Evolutionary conservation across 1,140 invertebrate genomes (phyloP), one percentile per base, ranked within the genome.

Genomic region (Drosophila eugracilis): DNA sequence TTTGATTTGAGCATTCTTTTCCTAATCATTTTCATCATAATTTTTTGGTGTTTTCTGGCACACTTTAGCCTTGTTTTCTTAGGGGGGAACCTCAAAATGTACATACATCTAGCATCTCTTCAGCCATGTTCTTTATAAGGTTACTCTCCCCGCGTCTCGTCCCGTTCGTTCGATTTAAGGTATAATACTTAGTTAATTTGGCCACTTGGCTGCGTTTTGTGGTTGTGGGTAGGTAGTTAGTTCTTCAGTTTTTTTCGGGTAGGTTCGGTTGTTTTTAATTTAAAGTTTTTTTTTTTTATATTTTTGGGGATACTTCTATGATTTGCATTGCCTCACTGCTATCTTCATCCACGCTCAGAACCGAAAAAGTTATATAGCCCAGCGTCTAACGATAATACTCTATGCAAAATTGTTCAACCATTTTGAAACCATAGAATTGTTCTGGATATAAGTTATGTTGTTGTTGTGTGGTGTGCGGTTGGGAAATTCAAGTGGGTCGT

Each of bases 361-460:
- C 72, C 47, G 34, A 80, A 75, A 75, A 65, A 76, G 65, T 50
- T 50, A 67, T 50, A 67, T 75, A 78, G 76, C 70, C 45, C 69
- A 85, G 81, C 72, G 60, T 42, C 54, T 57, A 75, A 76, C 75
- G 73, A 74, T 78, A 73, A 53, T 54, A 59, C 65, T 71, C 66
- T 79, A 76, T 75, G 70, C 77, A 41, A 73, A 79, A 85, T 78
- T 81, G 74, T 78, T 88, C 83, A 88, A 88, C 83, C 83, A 75
- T 88, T 77, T 88, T 88, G 83, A 88, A 88, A 88, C 83, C 83
- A 88, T 88, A 88, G 84, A 86, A 88, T 88, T 83, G 37, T 66
- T 83, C 50, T 60, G 76, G 78, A 78, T 69, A 62, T 67, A 53
- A 53, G 49, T 66, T 66, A 50, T 71, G 65, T 72, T 44, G 32